A percentile compares a stretch with the other conserved stretches of the same genome.
phyloP scores from a whole-genome alignment of 2,888 invertebrate species.

The Cataglyphis albicans region DNA sequence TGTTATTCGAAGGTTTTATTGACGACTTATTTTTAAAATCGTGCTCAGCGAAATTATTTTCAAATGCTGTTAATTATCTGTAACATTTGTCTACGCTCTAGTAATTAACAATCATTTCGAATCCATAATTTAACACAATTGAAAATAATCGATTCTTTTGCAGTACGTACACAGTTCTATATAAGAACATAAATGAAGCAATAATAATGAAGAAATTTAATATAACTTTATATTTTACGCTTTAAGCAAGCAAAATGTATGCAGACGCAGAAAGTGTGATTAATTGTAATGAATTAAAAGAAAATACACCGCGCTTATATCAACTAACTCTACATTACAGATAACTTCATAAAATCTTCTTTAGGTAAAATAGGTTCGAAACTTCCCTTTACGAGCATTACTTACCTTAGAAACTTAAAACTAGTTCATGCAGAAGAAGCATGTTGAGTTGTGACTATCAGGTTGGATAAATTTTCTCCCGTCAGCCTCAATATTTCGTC shows the following conservation, averaged over 20 bases:
- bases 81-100: background rate
- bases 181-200: background rate
- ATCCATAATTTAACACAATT: background rate
- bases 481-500: constrained; percentile 34
- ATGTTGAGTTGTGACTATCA: constrained; percentile 28
- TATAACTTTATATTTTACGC: constrained; percentile 12
- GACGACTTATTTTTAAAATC: constrained; percentile 47
- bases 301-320: constrained; percentile 27
- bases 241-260: constrained; percentile 4
- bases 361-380: constrained; percentile 41
- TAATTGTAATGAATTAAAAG: constrained; percentile 41
- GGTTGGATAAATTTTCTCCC: constrained; percentile 41
- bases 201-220: constrained; percentile 1
- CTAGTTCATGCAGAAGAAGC: constrained; percentile 41
- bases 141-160: background rate
- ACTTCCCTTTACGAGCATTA: constrained; percentile 45
- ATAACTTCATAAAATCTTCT: constrained; percentile 47
- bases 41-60: background rate
- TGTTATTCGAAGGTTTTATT: constrained; percentile 26
- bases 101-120: background rate
- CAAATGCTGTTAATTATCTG: background rate
- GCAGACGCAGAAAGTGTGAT: background rate
- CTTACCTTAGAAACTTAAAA: constrained; percentile 47
- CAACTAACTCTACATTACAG: constrained; percentile 9
- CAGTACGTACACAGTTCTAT: background rate